phyloP scores from a whole-genome alignment of 2,888 invertebrate genomes.

The Gandaritis pyraliata region DNA sequence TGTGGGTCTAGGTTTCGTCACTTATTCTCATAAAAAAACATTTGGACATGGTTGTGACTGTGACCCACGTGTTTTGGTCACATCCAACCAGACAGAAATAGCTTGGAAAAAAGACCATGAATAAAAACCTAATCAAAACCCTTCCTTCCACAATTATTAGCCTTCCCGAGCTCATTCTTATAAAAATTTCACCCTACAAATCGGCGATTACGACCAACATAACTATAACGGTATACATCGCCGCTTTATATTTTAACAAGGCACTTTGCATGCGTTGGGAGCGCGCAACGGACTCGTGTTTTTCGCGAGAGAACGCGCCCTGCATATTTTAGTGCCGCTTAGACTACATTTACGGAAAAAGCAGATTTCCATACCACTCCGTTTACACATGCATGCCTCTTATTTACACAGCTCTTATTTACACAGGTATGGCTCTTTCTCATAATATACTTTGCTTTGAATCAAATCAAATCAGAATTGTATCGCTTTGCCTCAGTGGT shows the following conservation, averaged over 20 bases:
- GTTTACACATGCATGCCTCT: background rate
- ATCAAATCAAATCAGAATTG: too few species aligned
- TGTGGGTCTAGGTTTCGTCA: too few species aligned
- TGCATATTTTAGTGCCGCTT: conserved; percentile 53
- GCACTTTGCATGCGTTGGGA: conserved; percentile 45
- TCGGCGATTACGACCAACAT: conserved; percentile 35
- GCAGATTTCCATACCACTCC: conserved; percentile 2
- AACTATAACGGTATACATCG: conserved; percentile 39
- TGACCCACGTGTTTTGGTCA: too few species aligned
- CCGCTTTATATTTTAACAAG: conserved; percentile 40
- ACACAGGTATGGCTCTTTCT: too few species aligned
- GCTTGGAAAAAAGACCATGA: background rate
- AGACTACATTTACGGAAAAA: conserved; percentile 27
- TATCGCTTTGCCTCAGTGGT: too few species aligned
- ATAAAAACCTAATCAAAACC: conserved; percentile 13
- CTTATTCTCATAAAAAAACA: too few species aligned
- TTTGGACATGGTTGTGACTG: too few species aligned
- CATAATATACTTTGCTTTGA: background rate
- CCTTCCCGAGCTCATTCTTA: conserved; percentile 10
- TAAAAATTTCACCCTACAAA: conserved; percentile 32
- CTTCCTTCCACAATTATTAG: conserved; percentile 2
- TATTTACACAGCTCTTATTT: too few species aligned
- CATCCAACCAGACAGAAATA: background rate
- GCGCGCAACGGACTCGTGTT: conserved; percentile 46
- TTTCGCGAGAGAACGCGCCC: conserved; percentile 51